Evolutionary conservation across 2,888 invertebrate species (phyloP), one percentile per base, ranked within the genome.

Genomic region (Cremastinae sp.): DNA sequence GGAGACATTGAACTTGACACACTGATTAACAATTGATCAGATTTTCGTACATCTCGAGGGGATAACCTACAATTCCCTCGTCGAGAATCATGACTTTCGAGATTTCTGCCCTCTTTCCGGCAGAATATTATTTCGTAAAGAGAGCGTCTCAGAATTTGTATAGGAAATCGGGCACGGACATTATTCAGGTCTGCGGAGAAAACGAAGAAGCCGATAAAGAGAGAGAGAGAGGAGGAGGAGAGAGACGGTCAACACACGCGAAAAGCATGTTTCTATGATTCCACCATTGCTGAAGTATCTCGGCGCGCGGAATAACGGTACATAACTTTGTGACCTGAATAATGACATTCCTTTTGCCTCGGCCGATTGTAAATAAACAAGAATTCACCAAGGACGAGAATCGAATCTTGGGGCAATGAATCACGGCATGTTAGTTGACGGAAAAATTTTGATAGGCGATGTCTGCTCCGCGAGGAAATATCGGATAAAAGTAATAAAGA

Each of bases 1-100:
- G n/a, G n/a, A 64, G 64, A 70, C 68, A 64, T 72, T 72, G 75
- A 76, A 76, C 75, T 76, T 72, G 75, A 76, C 68, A 68, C 51
- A 64, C 51, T 53, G 56, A 61, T 61, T 59, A 59, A 53, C 34
- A 61, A 74, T 62, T 68, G 54, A 47, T 47, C 28, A 43, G 38
- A 14, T 59, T 69, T 43, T 64, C 22, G 38, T 54, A 45, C 22
- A 18, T 16, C 28, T 53, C 54, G n/a, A 20, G 14, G 12, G 28
- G n/a, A 16, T 65, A 34, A 34, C 22, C 45, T 34, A 61, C 12
- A n/a, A 34, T 9, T 45, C 28, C 20, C 28, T 43, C 45, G 5
- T 28, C 28, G 2, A 5, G 28, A 28, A 28, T 41, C 41, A 12
- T 5, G 2, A 2, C 41, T 41, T 2, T 2, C 2, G 12, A 41